These are phyloP conservation scores for Scaptomyza cyrtandrae DNA, from an alignment of 2,888 invertebrate genomes.

Conservation along the genomic window DNA sequence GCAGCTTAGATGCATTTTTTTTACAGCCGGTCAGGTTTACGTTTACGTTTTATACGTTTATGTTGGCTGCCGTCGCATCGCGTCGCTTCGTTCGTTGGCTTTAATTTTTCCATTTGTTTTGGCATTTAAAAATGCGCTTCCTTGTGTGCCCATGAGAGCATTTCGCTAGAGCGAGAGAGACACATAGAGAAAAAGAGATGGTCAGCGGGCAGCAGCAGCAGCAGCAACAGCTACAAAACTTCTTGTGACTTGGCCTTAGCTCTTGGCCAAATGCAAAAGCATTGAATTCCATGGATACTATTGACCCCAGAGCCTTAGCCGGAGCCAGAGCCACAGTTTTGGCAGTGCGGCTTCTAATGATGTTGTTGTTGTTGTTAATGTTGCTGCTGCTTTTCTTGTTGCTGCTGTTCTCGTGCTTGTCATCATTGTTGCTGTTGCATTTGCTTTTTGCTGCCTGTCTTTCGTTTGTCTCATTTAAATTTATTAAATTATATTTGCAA, in stretches of 20 bases:
- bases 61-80: slow-evolving; percentile 39
- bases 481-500: slow-evolving; percentile 72
- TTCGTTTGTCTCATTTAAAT: slow-evolving; percentile 69
- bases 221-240: slow-evolving; percentile 29
- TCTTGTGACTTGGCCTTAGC: slow-evolving; percentile 63
- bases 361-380: slow-evolving; percentile 56
- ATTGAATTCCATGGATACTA: slow-evolving; percentile 77
- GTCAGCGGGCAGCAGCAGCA: slow-evolving; percentile 1
- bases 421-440: slow-evolving; percentile 33
- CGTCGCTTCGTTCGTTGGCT: slow-evolving; percentile 75
- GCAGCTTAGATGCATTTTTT: slow-evolving; percentile 80
- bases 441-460: slow-evolving; percentile 39
- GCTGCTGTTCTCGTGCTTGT: slow-evolving; percentile 26
- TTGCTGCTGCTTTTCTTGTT: slow-evolving; percentile 32
- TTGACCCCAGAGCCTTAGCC: slow-evolving; percentile 71
- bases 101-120: slow-evolving; percentile 80
- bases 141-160: slow-evolving; percentile 73
- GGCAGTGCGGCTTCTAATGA: slow-evolving; percentile 61
- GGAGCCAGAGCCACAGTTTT: slow-evolving; percentile 49
- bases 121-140: slow-evolving; percentile 80
- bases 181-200: slow-evolving; percentile 18
- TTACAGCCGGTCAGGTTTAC: slow-evolving; percentile 52
- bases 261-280: slow-evolving; percentile 73
- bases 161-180: slow-evolving; percentile 20
- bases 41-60: slow-evolving; percentile 25